These are phyloP conservation scores for Volucella inanis DNA, from an alignment of 2,888 invertebrate species.

Conservation along the genomic window DNA sequence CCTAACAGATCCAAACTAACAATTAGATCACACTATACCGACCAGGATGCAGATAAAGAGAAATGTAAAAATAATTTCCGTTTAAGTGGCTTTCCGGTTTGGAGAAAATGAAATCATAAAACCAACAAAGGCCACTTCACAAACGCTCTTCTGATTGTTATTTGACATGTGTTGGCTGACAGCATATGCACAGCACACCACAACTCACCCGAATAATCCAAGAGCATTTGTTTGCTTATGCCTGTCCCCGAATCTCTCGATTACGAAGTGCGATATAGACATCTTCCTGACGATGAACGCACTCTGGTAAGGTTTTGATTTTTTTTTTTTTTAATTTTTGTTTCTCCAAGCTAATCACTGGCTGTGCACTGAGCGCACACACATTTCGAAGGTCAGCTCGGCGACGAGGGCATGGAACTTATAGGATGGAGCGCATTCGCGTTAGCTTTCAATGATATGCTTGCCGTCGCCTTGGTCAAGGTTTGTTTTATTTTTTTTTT, in stretches of 20 bases:
- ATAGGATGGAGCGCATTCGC: background rate
- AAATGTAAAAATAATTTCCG: constrained; percentile 3
- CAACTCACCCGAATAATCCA: no score
- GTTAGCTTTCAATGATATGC: background rate
- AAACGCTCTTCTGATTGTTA: no score
- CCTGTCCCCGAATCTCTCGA: no score
- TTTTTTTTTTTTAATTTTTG: background rate
- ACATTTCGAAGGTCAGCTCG: constrained; percentile 32
- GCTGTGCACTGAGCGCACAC: background rate
- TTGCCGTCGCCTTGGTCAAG: background rate
- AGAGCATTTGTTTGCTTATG: no score
- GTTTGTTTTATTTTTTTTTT: constrained; percentile 7
- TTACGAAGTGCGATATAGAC: background rate
- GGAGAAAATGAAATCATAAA: constrained; percentile 23
- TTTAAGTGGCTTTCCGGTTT: constrained; percentile 48
- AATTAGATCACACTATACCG: no score
- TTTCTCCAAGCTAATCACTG: constrained; percentile 6
- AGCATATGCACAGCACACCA: no score
- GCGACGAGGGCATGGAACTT: constrained; percentile 44
- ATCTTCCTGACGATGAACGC: background rate
- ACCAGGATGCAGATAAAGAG: background rate
- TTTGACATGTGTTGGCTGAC: no score
- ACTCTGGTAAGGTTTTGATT: no score
- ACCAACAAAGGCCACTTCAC: background rate
- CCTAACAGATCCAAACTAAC: no score